Base-by-base conservation (phyloP, 2,797 vertebrate species). In the Tarsius wallacei region DNA sequence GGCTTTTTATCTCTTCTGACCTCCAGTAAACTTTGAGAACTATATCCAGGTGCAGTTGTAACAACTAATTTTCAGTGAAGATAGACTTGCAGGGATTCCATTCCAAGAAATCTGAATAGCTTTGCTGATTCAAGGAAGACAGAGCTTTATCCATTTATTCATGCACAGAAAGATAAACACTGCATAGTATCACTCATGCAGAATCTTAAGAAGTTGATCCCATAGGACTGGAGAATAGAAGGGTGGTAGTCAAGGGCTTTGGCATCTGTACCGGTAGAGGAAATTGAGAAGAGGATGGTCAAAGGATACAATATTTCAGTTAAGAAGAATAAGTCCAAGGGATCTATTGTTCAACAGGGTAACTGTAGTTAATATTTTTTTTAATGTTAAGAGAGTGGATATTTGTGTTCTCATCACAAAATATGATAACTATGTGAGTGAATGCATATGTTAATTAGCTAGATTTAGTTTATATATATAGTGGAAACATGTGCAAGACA, bases 11-110 rank as follows among this genome's bases (percentile, higher is more conserved):
- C 55, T 28, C 22, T 4, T 51, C 49, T 77, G 71, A 5, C 3
- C 19, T n/a, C 33, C 59, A 19, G 28, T 55, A 49, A 91, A n/a
- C 21, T 53, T 26, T n/a, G 81, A 71, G 68, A 81, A n/a, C 36
- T 64, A 13, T 2, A 84, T 12, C 7, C 28, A 61, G 2, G 0
- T 15, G 5, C 19, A 33, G 2, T n/a, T 33, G 1, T 19, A 55
- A 10, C 6, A 36, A 33, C 24, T 70, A 12, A 53, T 0, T 26
- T 55, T 84, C 55, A 51, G 71, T 81, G 73, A 61, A 55, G n/a
- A 66, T 8, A 55, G 7, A 76, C 12, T 33, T 84, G 3, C 19
- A 57, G 42, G 51, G 12, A 24, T 78, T 85, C 42, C 36, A 64
- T 71, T 57, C 63, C 66, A 42, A 93, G 86, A 70, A 68, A 78